Conservation (phyloP, 2,888 invertebrate genomes). For the Baccha elongata region DNA sequence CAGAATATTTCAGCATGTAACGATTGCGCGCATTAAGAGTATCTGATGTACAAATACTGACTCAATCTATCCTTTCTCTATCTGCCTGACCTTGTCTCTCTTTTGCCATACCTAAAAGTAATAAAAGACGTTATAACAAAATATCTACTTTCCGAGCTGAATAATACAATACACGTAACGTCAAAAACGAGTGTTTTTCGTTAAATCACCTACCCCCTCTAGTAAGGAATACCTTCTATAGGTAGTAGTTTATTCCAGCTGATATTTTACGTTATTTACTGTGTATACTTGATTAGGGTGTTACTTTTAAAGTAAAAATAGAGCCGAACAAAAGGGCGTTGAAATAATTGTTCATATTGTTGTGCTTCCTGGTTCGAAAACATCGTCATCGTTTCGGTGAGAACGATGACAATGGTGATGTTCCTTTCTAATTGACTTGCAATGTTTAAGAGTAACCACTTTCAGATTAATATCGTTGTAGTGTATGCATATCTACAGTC, state of each 20-base stretch:
- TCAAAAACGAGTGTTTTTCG: no score
- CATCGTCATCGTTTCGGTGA: neutral
- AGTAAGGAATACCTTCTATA: no score
- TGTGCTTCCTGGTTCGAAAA: constrained; percentile 25
- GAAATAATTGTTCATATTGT: constrained; percentile 45
- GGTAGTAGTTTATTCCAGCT: no score
- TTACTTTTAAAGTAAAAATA: constrained; percentile 17
- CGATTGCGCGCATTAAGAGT: constrained; percentile 23
- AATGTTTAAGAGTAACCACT: no score
- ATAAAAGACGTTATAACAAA: neutral
- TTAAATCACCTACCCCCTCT: no score
- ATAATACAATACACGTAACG: no score
- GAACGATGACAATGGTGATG: neutral
- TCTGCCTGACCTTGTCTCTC: neutral
- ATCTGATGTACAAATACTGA: constrained; percentile 19
- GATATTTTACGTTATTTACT: neutral
- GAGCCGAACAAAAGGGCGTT: constrained; percentile 43
- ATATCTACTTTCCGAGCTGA: no score
- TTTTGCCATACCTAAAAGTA: neutral
- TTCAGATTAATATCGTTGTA: no score
- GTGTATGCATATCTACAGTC: no score
- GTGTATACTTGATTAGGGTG: constrained; percentile 9
- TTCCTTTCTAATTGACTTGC: no score
- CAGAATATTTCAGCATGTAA: constrained; percentile 4
- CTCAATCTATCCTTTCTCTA: neutral